phyloP scores from a whole-genome alignment of 2,113 vertebrate genomes.

The Colinus virginianus region DNA sequence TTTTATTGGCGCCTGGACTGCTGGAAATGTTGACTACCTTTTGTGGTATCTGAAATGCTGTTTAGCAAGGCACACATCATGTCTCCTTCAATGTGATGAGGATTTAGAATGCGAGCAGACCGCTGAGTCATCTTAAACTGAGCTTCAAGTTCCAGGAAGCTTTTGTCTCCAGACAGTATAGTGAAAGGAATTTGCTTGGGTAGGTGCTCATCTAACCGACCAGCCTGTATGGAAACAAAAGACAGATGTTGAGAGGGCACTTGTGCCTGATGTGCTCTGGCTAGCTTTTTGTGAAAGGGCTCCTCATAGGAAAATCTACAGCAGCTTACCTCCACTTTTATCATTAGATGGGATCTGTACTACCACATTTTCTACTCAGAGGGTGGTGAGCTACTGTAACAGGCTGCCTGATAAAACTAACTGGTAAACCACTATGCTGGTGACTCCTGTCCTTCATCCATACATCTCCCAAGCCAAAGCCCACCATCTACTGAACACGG shows the following conservation, averaged over 20 bases:
- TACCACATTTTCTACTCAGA: neutral
- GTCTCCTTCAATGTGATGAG: slow-evolving; percentile 83
- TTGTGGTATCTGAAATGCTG: slow-evolving; percentile 85
- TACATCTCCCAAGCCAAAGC: neutral
- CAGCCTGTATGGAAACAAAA: slow-evolving; percentile 73
- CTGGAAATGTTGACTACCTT: slow-evolving; percentile 76
- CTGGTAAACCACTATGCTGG: neutral
- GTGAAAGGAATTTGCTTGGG: slow-evolving; percentile 88
- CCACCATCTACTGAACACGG: neutral
- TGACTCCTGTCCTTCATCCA: neutral
- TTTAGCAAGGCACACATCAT: slow-evolving; percentile 86
- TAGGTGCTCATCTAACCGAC: slow-evolving; percentile 83
- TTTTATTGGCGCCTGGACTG: slow-evolving; percentile 46
- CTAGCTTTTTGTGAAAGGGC: neutral
- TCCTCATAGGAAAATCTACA: neutral
- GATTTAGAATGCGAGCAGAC: slow-evolving; percentile 80
- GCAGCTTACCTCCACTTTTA: neutral
- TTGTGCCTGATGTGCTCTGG: neutral
- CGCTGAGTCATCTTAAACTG: slow-evolving; percentile 86
- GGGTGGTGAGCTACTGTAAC: too few species aligned
- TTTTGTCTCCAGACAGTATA: slow-evolving; percentile 86
- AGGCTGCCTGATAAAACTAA: neutral
- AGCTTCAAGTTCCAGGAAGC: slow-evolving; percentile 82
- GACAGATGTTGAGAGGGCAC: neutral
- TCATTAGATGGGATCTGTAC: accelerated